Evolutionary conservation across 2,888 invertebrate genomes (phyloP).

Genomic region (Acanthacorydalis orientalis): DNA sequence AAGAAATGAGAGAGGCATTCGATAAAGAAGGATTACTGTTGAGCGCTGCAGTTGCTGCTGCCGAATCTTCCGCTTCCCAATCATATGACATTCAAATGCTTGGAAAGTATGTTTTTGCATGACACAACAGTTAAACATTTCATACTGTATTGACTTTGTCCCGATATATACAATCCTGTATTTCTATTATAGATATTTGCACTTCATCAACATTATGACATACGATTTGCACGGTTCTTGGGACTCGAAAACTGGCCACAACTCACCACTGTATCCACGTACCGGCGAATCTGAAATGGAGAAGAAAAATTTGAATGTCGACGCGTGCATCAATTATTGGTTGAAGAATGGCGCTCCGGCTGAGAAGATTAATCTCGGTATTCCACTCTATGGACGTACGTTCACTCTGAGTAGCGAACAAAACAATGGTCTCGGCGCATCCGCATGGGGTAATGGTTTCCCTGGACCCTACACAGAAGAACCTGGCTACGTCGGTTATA

Average conservation of each 20-base stretch:
- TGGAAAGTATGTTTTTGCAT: constrained; percentile 24
- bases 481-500: constrained; percentile 53
- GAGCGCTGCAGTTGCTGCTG: constrained; percentile 42
- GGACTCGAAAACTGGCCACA: constrained; percentile 45
- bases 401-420: constrained; percentile 42
- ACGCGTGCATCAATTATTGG: constrained; percentile 33
- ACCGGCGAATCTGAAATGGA: constrained; percentile 21
- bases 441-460: constrained; percentile 10
- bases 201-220: constrained; percentile 54
- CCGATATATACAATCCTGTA: no score
- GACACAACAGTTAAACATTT: no score
- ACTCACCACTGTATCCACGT: constrained; percentile 43
- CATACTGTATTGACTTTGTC: no score
- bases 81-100: constrained; percentile 43
- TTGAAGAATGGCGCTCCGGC: constrained; percentile 35
- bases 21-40: constrained; percentile 32
- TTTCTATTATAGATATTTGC: constrained; percentile 29
- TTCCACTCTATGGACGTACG: constrained; percentile 53
- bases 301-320: constrained; percentile 24
- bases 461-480: constrained; percentile 43
- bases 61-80: constrained; percentile 25
- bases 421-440: constrained; percentile 35
- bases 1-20: constrained; percentile 37
- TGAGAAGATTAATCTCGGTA: constrained; percentile 49
- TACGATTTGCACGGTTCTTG: constrained; percentile 58